Evolutionary conservation across 2,113 vertebrate species (phyloP), one percentile per base, ranked within the genome.

Genomic region (Piaya cayana): DNA sequence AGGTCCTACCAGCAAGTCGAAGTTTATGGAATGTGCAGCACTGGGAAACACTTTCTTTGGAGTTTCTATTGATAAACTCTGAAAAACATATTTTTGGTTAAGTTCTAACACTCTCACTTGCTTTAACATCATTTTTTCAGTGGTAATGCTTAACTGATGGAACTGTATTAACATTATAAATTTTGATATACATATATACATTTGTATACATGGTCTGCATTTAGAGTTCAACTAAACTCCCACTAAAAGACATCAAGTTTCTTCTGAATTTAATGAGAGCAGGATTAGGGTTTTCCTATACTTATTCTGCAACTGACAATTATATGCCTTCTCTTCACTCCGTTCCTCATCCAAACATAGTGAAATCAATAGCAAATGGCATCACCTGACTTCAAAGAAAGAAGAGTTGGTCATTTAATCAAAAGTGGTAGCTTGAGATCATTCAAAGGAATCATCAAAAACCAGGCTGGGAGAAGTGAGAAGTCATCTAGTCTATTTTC

Each of bases 401-500:
- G 72, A 96, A 82, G 64, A 94, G 81, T 64, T 91, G 80, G 49
- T 75, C 86, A 93, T 82, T 93, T 91, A 96, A 58, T 84, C 72
- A 84, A 91, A 95, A 78, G 30, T 77, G 36, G 72, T 78, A 93
- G 43, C 63, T 70, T 60, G 83, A 75, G 76, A 91, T 91, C 19
- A 60, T 93, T 88, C 94, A 81, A 95, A 96, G 36, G 81, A 67
- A 94, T 86, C 69, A 63, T 70, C 80, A 75, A 81, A 95, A 93
- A 65, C 4, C 56, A 70, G 64, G 69, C 59, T 91, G 83, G 89
- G 83, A 92, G 84, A 94, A 96, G 89, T 86, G 89, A 96, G 89
- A 95, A 95, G 65, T 47, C 72, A 89, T 84, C 52, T 62, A 93
- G 83, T 88, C 55, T 88, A 77, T 68, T 95, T 91, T 86, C 77